Evolutionary conservation across 53 echinoderm and acorn worm species (phyloP).

Genomic region (Astropecten irregularis): DNA sequence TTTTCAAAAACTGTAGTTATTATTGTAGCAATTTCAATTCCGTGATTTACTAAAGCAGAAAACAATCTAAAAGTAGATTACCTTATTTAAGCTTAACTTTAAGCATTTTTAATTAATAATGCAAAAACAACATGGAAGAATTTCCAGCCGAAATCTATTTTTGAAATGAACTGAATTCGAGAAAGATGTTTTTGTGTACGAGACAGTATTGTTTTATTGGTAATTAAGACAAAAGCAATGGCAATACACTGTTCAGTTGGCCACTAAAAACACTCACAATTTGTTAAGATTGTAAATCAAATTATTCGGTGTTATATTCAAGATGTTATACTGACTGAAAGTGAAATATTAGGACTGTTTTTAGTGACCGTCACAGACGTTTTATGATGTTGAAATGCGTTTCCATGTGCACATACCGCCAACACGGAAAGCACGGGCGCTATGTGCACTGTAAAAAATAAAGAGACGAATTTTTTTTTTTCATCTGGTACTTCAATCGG

Average conservation of each 20-base stretch:
- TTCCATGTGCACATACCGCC: slow-evolving; percentile 22
- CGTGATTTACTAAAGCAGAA: no score
- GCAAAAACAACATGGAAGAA: no score
- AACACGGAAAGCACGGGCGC: slow-evolving; percentile 36
- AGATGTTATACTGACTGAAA: no score
- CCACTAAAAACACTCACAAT: neutral
- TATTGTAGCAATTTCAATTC: no score
- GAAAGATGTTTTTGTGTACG: slow-evolving; percentile 47
- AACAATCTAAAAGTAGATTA: no score
- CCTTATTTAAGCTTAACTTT: no score
- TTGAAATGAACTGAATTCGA: no score
- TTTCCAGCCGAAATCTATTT: no score
- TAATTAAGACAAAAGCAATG: slow-evolving; percentile 59
- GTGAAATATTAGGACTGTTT: no score
- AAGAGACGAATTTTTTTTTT: slow-evolving; percentile 24
- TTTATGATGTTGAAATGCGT: neutral
- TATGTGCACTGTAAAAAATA: neutral
- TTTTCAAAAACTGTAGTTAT: no score
- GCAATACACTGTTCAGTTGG: slow-evolving; percentile 30
- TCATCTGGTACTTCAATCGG: neutral
- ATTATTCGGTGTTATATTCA: no score
- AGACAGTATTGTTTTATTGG: slow-evolving; percentile 59
- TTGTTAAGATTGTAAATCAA: slow-evolving; percentile 5
- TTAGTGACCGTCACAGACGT: neutral
- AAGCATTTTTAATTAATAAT: no score